Evolutionary conservation across 64 coral and sea anemone genomes (phyloP).

Genomic region (Montipora efflorescens): DNA sequence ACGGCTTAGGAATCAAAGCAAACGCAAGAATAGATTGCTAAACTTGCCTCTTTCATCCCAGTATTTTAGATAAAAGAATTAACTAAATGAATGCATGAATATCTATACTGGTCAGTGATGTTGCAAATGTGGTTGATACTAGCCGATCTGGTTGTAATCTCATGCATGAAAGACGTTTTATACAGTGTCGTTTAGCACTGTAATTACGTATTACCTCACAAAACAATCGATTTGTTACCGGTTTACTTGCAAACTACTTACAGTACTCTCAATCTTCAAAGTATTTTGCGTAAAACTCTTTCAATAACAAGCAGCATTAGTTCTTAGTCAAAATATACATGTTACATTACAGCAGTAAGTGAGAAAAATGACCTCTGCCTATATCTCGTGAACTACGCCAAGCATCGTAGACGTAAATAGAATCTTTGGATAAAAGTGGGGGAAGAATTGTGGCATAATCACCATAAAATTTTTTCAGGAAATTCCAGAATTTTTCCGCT

Average conservation of each 20-base stretch:
- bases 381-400: background rate
- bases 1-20: too few species aligned
- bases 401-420: background rate
- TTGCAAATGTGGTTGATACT: background rate
- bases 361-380: background rate
- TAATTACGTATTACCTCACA: slow-evolving; percentile 9
- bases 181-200: background rate
- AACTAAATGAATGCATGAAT: background rate
- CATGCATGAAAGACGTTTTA: background rate
- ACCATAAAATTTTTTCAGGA: background rate
- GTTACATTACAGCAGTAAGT: background rate
- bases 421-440: slow-evolving; percentile 1
- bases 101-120: background rate
- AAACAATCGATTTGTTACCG: background rate
- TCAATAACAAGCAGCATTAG: background rate
- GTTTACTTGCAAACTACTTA: background rate
- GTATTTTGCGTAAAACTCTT: background rate
- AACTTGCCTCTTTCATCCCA: too few species aligned
- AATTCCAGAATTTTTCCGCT: background rate
- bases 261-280: background rate
- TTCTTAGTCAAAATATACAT: background rate
- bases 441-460: background rate
- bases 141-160: background rate
- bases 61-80: too few species aligned
- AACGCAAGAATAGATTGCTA: too few species aligned